Base-by-base conservation (phyloP, 2,888 invertebrate species). In the Chironomus riparius region DNA sequence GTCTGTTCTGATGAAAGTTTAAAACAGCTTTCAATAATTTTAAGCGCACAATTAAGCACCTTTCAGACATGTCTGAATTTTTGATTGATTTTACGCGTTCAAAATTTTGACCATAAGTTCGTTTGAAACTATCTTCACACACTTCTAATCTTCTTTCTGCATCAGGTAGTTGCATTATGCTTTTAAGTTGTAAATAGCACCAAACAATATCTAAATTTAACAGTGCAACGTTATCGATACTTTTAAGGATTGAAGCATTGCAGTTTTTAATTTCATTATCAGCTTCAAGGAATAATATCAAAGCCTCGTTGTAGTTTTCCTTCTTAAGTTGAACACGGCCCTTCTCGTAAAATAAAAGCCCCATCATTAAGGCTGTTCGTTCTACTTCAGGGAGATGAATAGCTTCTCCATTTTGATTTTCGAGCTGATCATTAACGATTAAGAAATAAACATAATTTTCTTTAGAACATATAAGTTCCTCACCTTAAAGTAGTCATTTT, bases 151-250 rank as follows among this genome's bases (percentile, higher is more conserved):
- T 85, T 5, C 86, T 83, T 56, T 89, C 89, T 0, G 92, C 94
- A 83, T 94, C 93, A 4, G 90, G 90, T 70, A 92, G 82, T 79
- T 91, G 89, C 0, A 88, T 85, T 50, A 94, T 86, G 81, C 88
- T 90, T 82, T 83, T 83, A 24, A 95, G 86, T 80, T 90, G 89
- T 73, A 94, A 86, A 85, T 94, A 94, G 82, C 94, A 93, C 94
- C 95, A 95, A n/a, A 92, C 90, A 78, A 94, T 91, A 83, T 95
- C 94, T 80, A 95, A 85, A 83, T 93, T 93, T 47, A 94, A 86
- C 4, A 94, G 85, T 0, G 92, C 94, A 84, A 90, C 92, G 83
- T 95, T 95, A 84, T 94, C 94, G 10, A 93, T 93, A 0, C 87
- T 83, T 77, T 89, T 86, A 47, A 94, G 85, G 71, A 83, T 81